Evolutionary conservation across 2,113 vertebrate species (phyloP).

Genomic region (Tragelaphus strepsiceros): DNA sequence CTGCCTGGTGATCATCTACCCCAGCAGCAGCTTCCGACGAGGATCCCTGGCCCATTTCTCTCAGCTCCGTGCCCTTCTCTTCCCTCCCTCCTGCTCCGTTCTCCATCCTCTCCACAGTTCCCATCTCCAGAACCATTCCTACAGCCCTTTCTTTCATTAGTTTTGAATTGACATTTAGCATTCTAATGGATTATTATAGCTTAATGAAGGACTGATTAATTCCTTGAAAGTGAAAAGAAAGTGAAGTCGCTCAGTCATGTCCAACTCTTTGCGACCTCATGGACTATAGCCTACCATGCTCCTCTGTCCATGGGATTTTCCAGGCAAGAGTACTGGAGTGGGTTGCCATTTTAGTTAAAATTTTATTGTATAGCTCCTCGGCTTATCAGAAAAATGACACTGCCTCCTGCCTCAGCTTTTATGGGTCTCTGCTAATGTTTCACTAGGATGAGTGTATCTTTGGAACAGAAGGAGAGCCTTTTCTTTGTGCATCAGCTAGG

Average conservation of each 20-base stretch:
- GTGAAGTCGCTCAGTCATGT: no score
- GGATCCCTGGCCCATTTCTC: no score
- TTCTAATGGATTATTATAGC: no score
- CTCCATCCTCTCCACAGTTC: not conserved
- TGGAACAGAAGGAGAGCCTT: not conserved
- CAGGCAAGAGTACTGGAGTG: no score
- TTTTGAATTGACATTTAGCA: not conserved
- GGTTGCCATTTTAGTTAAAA: not conserved
- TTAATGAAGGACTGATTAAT: not conserved
- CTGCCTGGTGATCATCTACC: not conserved
- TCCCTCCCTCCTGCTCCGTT: not conserved
- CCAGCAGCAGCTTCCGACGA: not conserved
- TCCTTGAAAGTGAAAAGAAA: no score
- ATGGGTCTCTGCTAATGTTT: not conserved
- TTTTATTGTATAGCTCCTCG: not conserved
- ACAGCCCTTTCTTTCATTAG: not conserved
- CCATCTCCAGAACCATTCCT: not conserved
- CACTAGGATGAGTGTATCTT: not conserved
- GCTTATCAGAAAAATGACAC: not conserved
- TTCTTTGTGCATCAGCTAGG: not conserved
- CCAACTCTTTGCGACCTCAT: no score
- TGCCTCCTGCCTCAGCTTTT: not conserved
- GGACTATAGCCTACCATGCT: no score
- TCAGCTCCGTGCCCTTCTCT: not conserved
- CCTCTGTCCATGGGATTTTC: no score